Percentiles rank a stretch among this genome's conserved stretches.
These are phyloP conservation scores for Apis mellifera DNA, from an alignment of 1,140 invertebrate species.

Conservation along the genomic window DNA sequence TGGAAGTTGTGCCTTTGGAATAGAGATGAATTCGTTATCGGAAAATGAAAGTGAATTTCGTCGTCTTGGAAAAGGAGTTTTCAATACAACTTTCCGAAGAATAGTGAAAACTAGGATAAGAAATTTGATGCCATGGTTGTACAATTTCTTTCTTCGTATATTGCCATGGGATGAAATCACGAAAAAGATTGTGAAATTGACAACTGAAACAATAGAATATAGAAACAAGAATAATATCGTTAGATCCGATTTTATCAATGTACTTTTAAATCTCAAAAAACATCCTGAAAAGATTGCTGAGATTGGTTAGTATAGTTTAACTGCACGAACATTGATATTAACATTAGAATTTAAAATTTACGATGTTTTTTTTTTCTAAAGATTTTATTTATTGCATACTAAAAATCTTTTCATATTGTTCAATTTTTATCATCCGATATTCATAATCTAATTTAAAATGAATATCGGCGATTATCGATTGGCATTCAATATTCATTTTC, in stretches of 20 bases:
- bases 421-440: no score
- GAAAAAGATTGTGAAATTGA: conserved; percentile 78
- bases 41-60: conserved; percentile 79
- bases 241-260: conserved; percentile 83
- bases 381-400: no score
- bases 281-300: conserved; percentile 40
- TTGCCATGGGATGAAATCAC: conserved; percentile 70
- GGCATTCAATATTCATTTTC: no score
- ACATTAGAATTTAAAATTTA: no score
- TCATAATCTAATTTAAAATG: no score
- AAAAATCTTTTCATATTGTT: no score
- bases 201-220: conserved; percentile 78
- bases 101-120: conserved; percentile 49
- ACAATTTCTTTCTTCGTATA: conserved; percentile 51
- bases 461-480: no score
- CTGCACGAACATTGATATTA: no score
- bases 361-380: no score
- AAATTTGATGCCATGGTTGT: conserved; percentile 60
- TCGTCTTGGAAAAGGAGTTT: conserved; percentile 69
- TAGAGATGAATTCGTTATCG: conserved; percentile 80
- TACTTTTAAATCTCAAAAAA: conserved; percentile 81
- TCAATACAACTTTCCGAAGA: neutral
- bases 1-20: conserved; percentile 82
- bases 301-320: no score
- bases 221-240: conserved; percentile 79